Evolutionary conservation across 2,113 vertebrate genomes (phyloP).

Genomic region (human): GRCh38 chrX:54931501-54932000

Average conservation of each 20-base stretch:
- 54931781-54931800: not conserved
- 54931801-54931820: not conserved
- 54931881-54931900: not conserved
- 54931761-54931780: not conserved
- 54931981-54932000: not conserved
- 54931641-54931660: not conserved
- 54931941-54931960: not conserved
- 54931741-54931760: not conserved
- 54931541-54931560: not conserved
- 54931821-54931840: not conserved
- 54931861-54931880: not conserved
- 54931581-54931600: not conserved
- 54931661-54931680: not conserved
- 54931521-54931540: not conserved
- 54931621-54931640: not conserved
- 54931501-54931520: not conserved
- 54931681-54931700: slow-evolving; percentile 32
- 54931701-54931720: slow-evolving; percentile 6
- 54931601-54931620: not conserved
- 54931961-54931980: slow-evolving; percentile 44
- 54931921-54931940: slow-evolving; percentile 49
- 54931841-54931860: slow-evolving; percentile 20
- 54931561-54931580: not conserved
- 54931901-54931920: not conserved
- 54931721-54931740: not conserved